Conservation (phyloP, 2,797 vertebrate genomes). For the Austrolebias charrua region DNA sequence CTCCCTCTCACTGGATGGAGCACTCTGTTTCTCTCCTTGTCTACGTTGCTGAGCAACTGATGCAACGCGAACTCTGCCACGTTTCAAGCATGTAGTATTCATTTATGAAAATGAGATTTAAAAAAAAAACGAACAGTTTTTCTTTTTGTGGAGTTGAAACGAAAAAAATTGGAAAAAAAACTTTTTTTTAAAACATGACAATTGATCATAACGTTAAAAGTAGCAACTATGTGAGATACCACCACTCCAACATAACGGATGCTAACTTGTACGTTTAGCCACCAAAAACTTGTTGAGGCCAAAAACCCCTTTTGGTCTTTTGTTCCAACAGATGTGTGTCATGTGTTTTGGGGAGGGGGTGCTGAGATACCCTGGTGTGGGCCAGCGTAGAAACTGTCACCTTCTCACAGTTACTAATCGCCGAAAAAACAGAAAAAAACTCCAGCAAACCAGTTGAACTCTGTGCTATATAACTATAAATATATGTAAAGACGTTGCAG, state of each 20-base stretch:
- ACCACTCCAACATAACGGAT: constrained; percentile 64
- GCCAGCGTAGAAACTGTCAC: constrained; percentile 65
- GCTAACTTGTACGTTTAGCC: constrained; percentile 72
- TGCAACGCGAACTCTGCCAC: constrained; percentile 76
- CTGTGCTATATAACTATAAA: constrained; percentile 78
- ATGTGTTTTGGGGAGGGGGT: constrained; percentile 65
- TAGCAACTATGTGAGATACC: constrained; percentile 75
- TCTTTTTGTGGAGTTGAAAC: constrained; percentile 78
- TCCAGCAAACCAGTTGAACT: constrained; percentile 72
- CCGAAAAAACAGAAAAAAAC: constrained; percentile 65
- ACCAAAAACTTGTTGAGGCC: constrained; percentile 70
- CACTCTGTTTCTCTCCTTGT: constrained; percentile 74
- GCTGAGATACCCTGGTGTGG: constrained; percentile 43
- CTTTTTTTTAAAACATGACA: constrained; percentile 33
- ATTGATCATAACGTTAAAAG: constrained; percentile 71
- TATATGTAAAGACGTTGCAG: constrained; percentile 80
- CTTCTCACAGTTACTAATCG: constrained; percentile 70
- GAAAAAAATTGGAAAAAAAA: constrained; percentile 23
- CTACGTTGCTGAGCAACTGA: constrained; percentile 69
- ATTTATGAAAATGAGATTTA: constrained; percentile 78
- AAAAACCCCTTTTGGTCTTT: constrained; percentile 57
- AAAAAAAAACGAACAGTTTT: constrained; percentile 59
- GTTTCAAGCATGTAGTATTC: constrained; percentile 87
- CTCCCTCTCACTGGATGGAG: constrained; percentile 48
- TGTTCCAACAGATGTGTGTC: constrained; percentile 75